Evolutionary conservation across 2,113 vertebrate species (phyloP).

Genomic region (Coryphaenoides rupestris): DNA sequence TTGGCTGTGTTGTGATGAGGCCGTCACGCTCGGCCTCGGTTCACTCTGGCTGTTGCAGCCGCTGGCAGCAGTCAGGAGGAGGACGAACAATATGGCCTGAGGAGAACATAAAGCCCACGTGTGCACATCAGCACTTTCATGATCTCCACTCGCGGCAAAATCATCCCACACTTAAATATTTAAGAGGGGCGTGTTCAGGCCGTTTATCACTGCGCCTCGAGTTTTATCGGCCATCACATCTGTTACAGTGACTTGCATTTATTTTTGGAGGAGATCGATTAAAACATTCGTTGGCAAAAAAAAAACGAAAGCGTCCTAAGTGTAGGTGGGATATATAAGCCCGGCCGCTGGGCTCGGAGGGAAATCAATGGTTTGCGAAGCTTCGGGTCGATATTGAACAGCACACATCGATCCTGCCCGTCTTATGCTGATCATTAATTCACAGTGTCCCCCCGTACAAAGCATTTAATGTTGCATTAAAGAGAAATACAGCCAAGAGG

Average conservation of each 20-base stretch:
- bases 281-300: conserved; percentile 29
- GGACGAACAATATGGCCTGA: conserved; percentile 8
- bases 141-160: conserved; percentile 46
- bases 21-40: neutral
- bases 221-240: conserved; percentile 35
- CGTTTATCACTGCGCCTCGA: conserved; percentile 48
- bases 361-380: conserved; percentile 48
- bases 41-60: conserved; percentile 20
- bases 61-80: neutral
- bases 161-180: conserved; percentile 59
- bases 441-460: neutral
- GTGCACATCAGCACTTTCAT: conserved; percentile 41
- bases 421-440: conserved; percentile 22
- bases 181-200: conserved; percentile 47
- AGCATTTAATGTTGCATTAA: neutral
- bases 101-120: conserved; percentile 1
- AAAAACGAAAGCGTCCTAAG: conserved; percentile 24
- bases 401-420: conserved; percentile 21
- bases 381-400: conserved; percentile 48
- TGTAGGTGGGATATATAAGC: no score
- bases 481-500: no score
- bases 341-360: neutral
- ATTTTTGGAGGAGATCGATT: conserved; percentile 39
- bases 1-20: no score
- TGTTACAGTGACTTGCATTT: conserved; percentile 42